These are phyloP conservation scores for Perognathus longimembris DNA, from an alignment of 2,113 vertebrate genomes.

Conservation along the genomic window DNA sequence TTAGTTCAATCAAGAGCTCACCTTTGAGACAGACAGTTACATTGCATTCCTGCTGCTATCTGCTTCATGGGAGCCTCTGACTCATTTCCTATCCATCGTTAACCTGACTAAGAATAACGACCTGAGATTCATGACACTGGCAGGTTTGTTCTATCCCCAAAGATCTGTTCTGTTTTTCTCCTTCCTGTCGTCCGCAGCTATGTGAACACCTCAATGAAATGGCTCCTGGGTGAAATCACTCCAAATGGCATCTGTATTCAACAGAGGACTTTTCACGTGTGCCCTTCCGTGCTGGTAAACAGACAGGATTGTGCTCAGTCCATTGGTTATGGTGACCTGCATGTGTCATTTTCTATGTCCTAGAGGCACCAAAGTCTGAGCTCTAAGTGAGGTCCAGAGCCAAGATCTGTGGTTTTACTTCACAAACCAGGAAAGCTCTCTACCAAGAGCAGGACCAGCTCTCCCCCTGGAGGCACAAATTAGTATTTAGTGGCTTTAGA, in stretches of 20 bases:
- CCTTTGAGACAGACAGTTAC: background rate
- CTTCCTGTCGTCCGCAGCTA: background rate
- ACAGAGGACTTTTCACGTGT: constrained; percentile 13
- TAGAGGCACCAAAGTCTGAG: background rate
- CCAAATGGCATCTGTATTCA: constrained; percentile 29
- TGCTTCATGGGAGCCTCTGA: background rate
- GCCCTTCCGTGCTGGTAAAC: background rate
- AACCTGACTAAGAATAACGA: background rate
- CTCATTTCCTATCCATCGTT: background rate
- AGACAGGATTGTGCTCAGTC: background rate
- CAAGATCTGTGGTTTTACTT: background rate
- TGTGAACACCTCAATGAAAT: background rate
- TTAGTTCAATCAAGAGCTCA: background rate
- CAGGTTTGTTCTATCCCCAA: background rate
- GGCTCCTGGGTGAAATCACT: background rate
- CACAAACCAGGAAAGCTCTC: background rate
- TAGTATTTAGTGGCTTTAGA: too few relatives aligned
- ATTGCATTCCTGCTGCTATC: background rate
- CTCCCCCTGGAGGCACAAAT: background rate
- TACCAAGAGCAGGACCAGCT: background rate
- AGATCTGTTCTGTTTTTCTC: background rate
- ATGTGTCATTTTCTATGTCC: background rate
- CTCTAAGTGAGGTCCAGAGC: background rate
- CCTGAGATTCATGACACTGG: background rate
- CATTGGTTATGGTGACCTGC: background rate